phyloP scores from a whole-genome alignment of 2,113 vertebrate species.

The Sciurus niger region DNA sequence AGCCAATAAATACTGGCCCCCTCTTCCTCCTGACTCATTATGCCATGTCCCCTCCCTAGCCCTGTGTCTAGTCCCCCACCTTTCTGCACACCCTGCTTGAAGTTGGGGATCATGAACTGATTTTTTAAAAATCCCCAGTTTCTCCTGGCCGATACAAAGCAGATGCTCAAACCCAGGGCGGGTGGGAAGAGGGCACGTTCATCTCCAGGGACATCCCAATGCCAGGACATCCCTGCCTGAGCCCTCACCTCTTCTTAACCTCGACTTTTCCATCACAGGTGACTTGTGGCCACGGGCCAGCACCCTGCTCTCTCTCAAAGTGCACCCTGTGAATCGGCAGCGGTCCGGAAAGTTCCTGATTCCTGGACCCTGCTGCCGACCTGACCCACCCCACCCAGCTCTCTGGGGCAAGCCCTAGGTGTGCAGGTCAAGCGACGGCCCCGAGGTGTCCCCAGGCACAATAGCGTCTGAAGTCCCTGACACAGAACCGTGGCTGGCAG shows the following conservation, averaged over 20 bases:
- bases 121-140: no score
- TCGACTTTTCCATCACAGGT: background rate
- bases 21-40: no score
- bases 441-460: no score
- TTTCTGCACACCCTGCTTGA: no score
- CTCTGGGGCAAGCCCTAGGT: background rate
- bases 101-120: no score
- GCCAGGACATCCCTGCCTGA: background rate
- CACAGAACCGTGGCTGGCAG: background rate
- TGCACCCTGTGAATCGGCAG: no score
- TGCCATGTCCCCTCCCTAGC: no score
- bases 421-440: background rate
- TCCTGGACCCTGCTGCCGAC: background rate
- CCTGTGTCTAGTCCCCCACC: no score
- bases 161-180: background rate
- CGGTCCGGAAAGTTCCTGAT: background rate
- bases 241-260: background rate
- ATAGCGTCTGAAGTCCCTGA: background rate
- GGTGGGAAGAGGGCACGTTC: accelerated
- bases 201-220: background rate
- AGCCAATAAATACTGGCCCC: no score
- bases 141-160: background rate
- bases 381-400: background rate
- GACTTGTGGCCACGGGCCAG: background rate
- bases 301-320: background rate